Conservation (phyloP, 64 coral and sea anemone species). For the Montipora sp. region DNA sequence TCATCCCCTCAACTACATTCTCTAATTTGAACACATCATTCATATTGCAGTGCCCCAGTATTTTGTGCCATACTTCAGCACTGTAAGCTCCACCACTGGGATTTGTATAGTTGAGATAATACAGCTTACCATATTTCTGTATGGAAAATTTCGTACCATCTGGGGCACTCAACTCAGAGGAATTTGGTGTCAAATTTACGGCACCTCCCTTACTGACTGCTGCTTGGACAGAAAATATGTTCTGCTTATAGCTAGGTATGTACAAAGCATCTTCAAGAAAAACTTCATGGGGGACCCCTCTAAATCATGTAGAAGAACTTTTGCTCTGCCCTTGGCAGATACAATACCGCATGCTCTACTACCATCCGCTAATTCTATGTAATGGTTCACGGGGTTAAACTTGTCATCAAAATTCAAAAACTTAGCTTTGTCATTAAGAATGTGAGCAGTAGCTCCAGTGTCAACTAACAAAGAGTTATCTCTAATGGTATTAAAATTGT, state of each 20-base stretch:
- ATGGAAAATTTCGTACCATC: conserved; percentile 60
- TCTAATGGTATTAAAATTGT: too few relatives aligned
- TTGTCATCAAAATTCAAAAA: conserved; percentile 5
- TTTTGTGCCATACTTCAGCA: neutral
- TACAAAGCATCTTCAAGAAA: conserved; percentile 52
- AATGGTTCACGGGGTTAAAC: too few relatives aligned
- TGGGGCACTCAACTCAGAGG: conserved; percentile 26
- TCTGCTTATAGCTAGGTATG: conserved; percentile 36
- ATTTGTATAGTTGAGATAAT: conserved; percentile 10
- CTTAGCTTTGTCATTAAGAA: too few relatives aligned
- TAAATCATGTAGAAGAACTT: conserved; percentile 38
- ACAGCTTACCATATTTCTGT: conserved; percentile 6
- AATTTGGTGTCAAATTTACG: conserved; percentile 52
- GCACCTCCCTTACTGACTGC: conserved; percentile 49
- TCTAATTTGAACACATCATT: conserved; percentile 37
- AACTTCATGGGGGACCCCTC: conserved; percentile 38
- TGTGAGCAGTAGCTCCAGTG: too few relatives aligned
- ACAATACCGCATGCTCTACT: too few relatives aligned
- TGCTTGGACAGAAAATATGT: conserved; percentile 64
- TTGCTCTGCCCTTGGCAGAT: conserved; percentile 29
- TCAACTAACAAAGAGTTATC: too few relatives aligned
- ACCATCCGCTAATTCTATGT: too few relatives aligned
- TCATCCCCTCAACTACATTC: conserved; percentile 59
- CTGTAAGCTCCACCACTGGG: too few relatives aligned
- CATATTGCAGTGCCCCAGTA: conserved; percentile 35